phyloP scores from a whole-genome alignment of 2,797 vertebrate genomes.

The Chelonia mydas region DNA sequence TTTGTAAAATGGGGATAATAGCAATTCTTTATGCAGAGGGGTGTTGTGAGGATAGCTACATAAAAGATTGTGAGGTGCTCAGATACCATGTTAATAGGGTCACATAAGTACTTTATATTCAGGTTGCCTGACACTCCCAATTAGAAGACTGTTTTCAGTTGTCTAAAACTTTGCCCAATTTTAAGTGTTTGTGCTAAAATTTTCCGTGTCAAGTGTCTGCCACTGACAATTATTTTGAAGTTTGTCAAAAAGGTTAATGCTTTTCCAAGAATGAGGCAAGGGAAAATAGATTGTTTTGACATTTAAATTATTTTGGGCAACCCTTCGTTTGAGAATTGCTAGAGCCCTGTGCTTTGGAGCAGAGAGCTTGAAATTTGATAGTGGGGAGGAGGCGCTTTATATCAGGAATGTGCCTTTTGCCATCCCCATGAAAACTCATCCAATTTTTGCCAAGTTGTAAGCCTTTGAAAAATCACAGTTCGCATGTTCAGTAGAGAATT shows the following conservation, averaged over 20 bases:
- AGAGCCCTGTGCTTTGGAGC: background rate
- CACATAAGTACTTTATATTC: background rate
- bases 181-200: background rate
- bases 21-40: background rate
- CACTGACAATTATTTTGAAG: background rate
- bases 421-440: background rate
- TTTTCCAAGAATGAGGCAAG: background rate
- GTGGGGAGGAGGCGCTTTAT: background rate
- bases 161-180: background rate
- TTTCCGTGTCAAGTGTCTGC: background rate
- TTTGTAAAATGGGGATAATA: background rate
- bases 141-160: background rate
- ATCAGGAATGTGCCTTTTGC: background rate
- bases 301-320: background rate
- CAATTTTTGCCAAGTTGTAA: background rate
- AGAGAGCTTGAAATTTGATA: background rate
- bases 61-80: background rate
- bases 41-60: background rate
- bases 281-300: background rate
- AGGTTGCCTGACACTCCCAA: background rate
- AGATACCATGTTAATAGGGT: background rate
- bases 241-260: background rate
- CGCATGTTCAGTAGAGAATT: background rate
- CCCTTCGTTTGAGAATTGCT: background rate
- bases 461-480: background rate